These are phyloP conservation scores for Miichthys miiuy DNA, from an alignment of 2,797 vertebrate genomes.

Conservation along the genomic window DNA sequence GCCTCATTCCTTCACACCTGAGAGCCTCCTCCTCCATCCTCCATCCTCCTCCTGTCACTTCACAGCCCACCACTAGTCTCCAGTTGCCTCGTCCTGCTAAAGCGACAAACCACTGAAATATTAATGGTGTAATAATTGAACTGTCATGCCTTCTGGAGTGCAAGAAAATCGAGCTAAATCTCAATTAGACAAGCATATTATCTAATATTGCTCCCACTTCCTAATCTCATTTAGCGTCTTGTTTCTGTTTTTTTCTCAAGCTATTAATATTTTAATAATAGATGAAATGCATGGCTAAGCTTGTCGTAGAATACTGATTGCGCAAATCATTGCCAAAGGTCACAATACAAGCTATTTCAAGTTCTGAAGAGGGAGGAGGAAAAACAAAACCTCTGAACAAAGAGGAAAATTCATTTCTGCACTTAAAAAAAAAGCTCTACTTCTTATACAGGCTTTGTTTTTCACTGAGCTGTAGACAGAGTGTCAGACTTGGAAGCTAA, in stretches of 20 bases:
- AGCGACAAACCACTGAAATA: constrained; percentile 70
- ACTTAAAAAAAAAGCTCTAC: neutral
- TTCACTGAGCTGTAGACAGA: neutral
- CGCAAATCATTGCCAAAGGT: constrained; percentile 45
- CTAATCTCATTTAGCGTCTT: constrained; percentile 75
- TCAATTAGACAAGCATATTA: constrained; percentile 80
- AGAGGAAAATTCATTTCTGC: constrained; percentile 22
- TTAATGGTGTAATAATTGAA: constrained; percentile 79
- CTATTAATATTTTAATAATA: constrained; percentile 74
- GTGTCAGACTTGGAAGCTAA: constrained; percentile 43
- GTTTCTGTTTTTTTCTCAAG: constrained; percentile 56
- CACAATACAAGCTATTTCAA: constrained; percentile 28
- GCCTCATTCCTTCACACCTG: constrained; percentile 44
- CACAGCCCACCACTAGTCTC: constrained; percentile 15
- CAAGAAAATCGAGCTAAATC: constrained; percentile 72
- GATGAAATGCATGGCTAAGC: constrained; percentile 54
- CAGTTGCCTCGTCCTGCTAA: constrained; percentile 19
- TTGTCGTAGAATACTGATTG: constrained; percentile 21
- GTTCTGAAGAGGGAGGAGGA: neutral
- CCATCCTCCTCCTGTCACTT: constrained; percentile 36
- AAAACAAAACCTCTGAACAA: constrained; percentile 17
- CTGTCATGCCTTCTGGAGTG: constrained; percentile 66
- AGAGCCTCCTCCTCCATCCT: constrained; percentile 20
- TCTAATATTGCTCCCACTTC: constrained; percentile 70
- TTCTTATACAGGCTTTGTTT: constrained; percentile 21